A percentile compares a stretch with the other conserved stretches of the same genome.
These are phyloP conservation scores for Gastrophysa polygoni DNA, from an alignment of 2,888 invertebrate species.

Conservation along the genomic window DNA sequence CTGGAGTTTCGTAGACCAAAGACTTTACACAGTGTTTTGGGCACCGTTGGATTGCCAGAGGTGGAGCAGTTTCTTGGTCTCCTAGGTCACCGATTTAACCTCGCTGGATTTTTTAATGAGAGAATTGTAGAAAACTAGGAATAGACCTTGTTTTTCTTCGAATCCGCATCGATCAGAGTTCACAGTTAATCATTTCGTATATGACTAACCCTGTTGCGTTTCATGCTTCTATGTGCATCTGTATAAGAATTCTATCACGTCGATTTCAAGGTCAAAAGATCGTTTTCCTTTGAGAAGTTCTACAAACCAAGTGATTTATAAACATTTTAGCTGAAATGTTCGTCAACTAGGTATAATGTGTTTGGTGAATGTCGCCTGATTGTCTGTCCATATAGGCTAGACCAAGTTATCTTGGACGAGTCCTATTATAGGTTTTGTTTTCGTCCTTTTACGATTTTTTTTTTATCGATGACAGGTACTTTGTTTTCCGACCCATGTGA, in stretches of 20 bases:
- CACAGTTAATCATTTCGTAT: neutral
- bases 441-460: slow-evolving; percentile 3
- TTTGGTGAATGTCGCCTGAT: slow-evolving; percentile 8
- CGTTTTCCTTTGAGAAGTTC: neutral
- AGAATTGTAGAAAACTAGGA: too few relatives aligned
- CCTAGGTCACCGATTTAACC: too few relatives aligned
- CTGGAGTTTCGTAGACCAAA: too few relatives aligned
- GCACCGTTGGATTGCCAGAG: too few relatives aligned
- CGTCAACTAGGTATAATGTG: slow-evolving; percentile 11
- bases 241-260: slow-evolving; percentile 25
- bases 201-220: slow-evolving; percentile 28
- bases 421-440: neutral
- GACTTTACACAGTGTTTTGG: too few relatives aligned
- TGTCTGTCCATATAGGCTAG: slow-evolving; percentile 13
- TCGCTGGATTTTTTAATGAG: too few relatives aligned
- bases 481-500: neutral
- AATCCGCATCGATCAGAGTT: too few relatives aligned
- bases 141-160: neutral
- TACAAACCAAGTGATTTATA: slow-evolving; percentile 9
- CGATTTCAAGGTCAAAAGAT: slow-evolving; percentile 18
- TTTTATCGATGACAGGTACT: too few relatives aligned
- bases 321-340: slow-evolving; percentile 9
- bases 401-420: neutral
- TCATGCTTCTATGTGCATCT: slow-evolving; percentile 21
- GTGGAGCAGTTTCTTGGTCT: too few relatives aligned